Evolutionary conservation across 2,888 invertebrate species (phyloP).

Genomic region (Lycaena phlaeas): DNA sequence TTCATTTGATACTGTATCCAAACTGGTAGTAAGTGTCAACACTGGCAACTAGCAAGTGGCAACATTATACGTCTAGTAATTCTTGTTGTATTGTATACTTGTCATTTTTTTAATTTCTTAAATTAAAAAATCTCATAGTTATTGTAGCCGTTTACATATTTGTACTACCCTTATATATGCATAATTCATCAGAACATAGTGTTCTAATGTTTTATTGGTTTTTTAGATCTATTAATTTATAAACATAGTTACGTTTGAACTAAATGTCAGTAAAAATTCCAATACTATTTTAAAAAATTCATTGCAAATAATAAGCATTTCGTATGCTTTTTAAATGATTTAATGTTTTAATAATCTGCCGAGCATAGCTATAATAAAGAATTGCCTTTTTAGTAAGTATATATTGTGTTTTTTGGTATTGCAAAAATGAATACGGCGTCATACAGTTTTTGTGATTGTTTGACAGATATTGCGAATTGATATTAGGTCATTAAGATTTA

Average conservation of each 20-base stretch:
- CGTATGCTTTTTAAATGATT: neutral
- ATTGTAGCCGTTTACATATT: neutral
- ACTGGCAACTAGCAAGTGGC: neutral
- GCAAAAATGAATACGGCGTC: neutral
- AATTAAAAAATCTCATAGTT: neutral
- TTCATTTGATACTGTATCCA: too few species aligned
- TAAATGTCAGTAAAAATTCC: neutral
- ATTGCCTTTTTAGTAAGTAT: neutral
- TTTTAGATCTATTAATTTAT: neutral
- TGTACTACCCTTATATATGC: too few species aligned
- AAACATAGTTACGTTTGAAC: neutral
- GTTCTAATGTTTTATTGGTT: too few species aligned
- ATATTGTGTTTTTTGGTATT: neutral
- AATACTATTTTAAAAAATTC: neutral
- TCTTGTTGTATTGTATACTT: slow-evolving; percentile 4
- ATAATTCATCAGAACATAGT: too few species aligned
- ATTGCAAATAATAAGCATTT: neutral
- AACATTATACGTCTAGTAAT: neutral
- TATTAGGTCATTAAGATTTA: neutral
- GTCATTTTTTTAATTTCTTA: neutral
- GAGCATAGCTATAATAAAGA: neutral
- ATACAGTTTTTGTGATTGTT: neutral
- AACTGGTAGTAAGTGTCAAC: neutral
- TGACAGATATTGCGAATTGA: slow-evolving; percentile 6
- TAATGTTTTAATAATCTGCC: neutral